Evolutionary conservation across 2,888 invertebrate species (phyloP).

Genomic region (Agrotis exclamationis): DNA sequence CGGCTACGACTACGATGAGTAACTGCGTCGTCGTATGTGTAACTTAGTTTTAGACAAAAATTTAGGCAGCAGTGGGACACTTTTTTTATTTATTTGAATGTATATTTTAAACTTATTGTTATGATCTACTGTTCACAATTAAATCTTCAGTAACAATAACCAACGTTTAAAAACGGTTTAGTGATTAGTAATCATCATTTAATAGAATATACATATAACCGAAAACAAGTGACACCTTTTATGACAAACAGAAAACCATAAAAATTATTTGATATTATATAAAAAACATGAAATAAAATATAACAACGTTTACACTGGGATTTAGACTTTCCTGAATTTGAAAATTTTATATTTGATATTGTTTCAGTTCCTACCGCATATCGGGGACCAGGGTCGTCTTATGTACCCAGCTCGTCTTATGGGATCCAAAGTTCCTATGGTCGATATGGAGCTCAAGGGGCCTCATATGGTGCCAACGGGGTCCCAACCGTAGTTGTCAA

Average conservation of each 20-base stretch:
- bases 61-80: background rate
- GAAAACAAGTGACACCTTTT: no score
- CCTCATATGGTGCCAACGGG: constrained; percentile 25
- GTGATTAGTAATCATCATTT: no score
- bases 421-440: constrained; percentile 21
- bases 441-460: constrained; percentile 21
- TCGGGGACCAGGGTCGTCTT: constrained; percentile 36
- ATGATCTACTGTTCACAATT: no score
- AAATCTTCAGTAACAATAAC: no score
- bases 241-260: background rate
- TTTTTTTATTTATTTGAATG: background rate
- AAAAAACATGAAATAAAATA: background rate
- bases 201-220: no score
- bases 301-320: background rate
- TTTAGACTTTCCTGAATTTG: background rate
- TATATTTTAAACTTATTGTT: background rate
- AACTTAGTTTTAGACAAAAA: background rate
- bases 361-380: constrained; percentile 47
- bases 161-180: background rate
- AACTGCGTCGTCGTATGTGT: background rate
- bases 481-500: constrained; percentile 50
- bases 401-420: constrained; percentile 17
- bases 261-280: no score
- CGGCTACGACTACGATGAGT: background rate
- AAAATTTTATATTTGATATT: constrained; percentile 7